These are phyloP conservation scores for Campylomormyrus tamandua DNA, from an alignment of 2,113 vertebrate genomes.

Conservation along the genomic window DNA sequence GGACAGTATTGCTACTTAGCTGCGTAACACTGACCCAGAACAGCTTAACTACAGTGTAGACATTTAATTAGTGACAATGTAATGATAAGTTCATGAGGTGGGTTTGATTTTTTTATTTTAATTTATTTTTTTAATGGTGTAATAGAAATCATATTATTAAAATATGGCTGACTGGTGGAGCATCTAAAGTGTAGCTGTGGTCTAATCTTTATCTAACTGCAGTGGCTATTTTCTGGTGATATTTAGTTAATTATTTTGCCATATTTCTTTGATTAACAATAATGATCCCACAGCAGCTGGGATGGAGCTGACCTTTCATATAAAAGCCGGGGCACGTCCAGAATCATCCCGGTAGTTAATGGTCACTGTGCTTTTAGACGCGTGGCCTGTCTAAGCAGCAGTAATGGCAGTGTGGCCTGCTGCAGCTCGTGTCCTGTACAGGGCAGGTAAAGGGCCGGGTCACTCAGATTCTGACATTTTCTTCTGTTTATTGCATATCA, in stretches of 20 bases:
- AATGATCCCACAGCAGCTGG: not conserved
- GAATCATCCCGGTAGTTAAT: not conserved
- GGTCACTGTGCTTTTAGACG: not conserved
- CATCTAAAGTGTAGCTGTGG: not conserved
- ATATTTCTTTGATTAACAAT: slow-evolving; percentile 3
- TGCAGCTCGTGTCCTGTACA: not conserved
- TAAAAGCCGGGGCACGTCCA: not conserved
- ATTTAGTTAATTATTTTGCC: slow-evolving; percentile 2
- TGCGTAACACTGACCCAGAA: not conserved
- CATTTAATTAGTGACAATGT: not conserved
- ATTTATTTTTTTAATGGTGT: not conserved
- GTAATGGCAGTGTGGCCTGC: not conserved
- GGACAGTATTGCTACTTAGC: not conserved
- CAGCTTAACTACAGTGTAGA: not conserved
- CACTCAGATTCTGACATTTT: not conserved
- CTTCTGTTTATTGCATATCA: not conserved
- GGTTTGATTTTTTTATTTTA: not conserved
- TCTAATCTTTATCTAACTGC: not conserved
- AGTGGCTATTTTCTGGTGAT: not conserved
- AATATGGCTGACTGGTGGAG: not conserved
- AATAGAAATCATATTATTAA: not conserved
- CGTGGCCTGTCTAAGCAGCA: not conserved
- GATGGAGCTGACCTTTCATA: not conserved
- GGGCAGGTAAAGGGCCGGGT: not conserved
- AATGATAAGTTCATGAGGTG: not conserved